Conservation (phyloP, 2,113 vertebrate genomes). For the Gymnobelideus leadbeateri region DNA sequence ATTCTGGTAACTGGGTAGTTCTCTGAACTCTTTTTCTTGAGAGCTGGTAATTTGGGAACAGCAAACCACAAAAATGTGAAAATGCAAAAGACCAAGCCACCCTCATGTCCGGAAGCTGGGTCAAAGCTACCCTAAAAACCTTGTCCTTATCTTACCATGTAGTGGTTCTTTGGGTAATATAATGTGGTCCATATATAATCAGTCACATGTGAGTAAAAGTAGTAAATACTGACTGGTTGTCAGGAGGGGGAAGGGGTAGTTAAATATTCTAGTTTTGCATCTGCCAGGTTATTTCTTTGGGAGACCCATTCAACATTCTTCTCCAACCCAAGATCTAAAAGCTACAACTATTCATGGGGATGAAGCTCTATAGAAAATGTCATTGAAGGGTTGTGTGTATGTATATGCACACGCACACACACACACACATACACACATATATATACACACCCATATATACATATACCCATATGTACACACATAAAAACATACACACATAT, state of each 20-base stretch:
- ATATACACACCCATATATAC: neutral
- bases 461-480: neutral
- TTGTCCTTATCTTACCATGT: conserved; percentile 50
- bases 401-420: neutral
- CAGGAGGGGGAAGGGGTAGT: conserved; percentile 9
- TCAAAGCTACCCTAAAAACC: conserved; percentile 41
- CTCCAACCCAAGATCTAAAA: neutral
- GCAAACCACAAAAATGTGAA: conserved; percentile 71
- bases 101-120: conserved; percentile 60
- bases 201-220: neutral
- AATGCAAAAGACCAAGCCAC: conserved; percentile 61
- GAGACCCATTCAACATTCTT: neutral
- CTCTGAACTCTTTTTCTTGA: conserved; percentile 69
- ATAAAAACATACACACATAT: neutral
- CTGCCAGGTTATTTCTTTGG: conserved; percentile 12
- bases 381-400: neutral
- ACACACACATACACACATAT: neutral
- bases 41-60: conserved; percentile 76
- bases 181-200: neutral
- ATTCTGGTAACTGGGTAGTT: conserved; percentile 77
- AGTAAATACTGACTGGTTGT: conserved; percentile 31
- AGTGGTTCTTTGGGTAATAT: neutral
- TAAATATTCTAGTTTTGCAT: conserved; percentile 8
- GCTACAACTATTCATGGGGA: neutral
- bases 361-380: neutral